These are phyloP conservation scores for Dermolepida albohirtum DNA, from an alignment of 2,888 invertebrate genomes.

Conservation along the genomic window DNA sequence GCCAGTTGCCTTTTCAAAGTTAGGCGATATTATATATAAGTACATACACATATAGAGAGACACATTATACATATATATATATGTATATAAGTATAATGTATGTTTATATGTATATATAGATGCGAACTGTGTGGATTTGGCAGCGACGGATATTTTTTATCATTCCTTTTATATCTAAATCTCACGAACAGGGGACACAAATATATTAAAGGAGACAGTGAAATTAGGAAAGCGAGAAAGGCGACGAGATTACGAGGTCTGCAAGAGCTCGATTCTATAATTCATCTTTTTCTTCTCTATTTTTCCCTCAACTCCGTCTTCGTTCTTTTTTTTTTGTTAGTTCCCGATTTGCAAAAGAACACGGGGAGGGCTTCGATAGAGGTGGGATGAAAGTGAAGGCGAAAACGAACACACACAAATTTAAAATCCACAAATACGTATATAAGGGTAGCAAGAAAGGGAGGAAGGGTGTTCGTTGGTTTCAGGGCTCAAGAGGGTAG, in stretches of 20 bases:
- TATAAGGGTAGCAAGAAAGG: constrained; percentile 46
- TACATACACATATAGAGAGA: not conserved
- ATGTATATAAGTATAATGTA: not conserved
- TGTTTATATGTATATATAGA: not conserved
- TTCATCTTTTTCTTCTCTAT: constrained; percentile 27
- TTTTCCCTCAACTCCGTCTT: constrained; percentile 8
- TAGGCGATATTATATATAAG: no score
- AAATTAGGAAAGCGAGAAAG: constrained; percentile 51
- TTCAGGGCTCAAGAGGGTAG: constrained; percentile 24
- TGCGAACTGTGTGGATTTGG: constrained; percentile 45
- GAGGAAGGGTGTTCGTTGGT: constrained; percentile 31
- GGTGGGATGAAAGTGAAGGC: constrained; percentile 47
- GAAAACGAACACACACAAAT: constrained; percentile 53
- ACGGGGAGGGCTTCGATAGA: constrained; percentile 23
- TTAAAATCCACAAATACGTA: constrained; percentile 52
- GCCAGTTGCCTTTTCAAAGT: no score
- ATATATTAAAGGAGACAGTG: constrained; percentile 55
- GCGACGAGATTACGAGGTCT: constrained; percentile 49
- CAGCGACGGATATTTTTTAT: constrained; percentile 52
- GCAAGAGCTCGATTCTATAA: constrained; percentile 21
- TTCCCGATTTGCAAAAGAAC: constrained; percentile 38
- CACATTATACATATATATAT: not conserved
- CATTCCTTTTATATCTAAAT: constrained; percentile 51
- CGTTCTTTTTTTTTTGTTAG: constrained; percentile 39
- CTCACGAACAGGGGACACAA: constrained; percentile 50